These are phyloP conservation scores for Euphonia xanthogaster DNA, from an alignment of 2,797 vertebrate genomes.

Conservation along the genomic window DNA sequence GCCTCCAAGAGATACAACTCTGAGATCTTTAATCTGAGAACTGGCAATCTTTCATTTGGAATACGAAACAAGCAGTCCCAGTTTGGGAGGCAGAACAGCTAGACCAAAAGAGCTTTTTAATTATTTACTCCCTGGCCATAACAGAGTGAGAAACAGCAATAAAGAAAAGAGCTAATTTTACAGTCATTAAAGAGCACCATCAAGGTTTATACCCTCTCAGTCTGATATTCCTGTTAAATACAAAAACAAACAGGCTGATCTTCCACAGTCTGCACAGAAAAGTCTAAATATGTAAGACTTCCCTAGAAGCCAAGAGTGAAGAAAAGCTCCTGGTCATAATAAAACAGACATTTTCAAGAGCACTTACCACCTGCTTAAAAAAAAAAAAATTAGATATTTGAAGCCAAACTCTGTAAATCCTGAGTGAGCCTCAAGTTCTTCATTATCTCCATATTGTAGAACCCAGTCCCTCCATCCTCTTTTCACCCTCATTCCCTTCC, in stretches of 20 bases:
- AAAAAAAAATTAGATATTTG: background rate
- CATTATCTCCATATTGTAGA: background rate
- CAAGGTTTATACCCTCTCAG: constrained; percentile 21
- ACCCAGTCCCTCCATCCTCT: accelerated
- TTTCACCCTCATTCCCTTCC: background rate
- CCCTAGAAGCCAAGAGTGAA: background rate
- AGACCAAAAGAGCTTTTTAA: constrained; percentile 2
- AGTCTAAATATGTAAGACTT: background rate
- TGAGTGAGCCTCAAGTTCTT: background rate
- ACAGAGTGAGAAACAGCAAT: background rate
- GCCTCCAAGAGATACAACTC: background rate
- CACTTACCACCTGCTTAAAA: background rate
- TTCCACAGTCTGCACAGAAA: background rate
- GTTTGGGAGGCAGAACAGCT: background rate
- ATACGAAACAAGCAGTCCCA: background rate
- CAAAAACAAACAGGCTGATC: background rate
- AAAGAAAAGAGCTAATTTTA: constrained; percentile 43
- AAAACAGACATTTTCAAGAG: background rate
- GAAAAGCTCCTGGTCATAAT: constrained; percentile 11
- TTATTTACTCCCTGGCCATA: constrained; percentile 7
- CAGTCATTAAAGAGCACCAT: background rate
- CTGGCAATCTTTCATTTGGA: background rate
- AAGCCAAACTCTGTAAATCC: background rate
- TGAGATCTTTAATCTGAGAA: background rate
- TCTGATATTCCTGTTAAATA: constrained; percentile 20